phyloP scores from a whole-genome alignment of 2,888 invertebrate species.

The Mesochorus sp. region DNA sequence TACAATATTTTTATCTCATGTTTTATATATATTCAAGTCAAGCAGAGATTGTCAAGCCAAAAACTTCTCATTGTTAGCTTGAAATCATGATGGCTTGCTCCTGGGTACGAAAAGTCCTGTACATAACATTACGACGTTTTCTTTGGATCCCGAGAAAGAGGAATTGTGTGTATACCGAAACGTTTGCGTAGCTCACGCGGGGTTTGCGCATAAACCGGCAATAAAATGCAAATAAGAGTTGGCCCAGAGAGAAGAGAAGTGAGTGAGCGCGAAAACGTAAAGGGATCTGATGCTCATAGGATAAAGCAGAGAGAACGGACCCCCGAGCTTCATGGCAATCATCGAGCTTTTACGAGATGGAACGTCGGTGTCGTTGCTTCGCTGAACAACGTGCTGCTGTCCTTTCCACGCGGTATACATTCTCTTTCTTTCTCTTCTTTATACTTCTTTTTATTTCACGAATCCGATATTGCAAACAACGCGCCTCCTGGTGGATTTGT shows the following conservation, averaged over 20 bases:
- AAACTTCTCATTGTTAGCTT: no score
- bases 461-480: constrained; percentile 22
- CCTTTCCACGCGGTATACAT: constrained; percentile 25
- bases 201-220: constrained; percentile 66
- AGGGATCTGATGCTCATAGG: constrained; percentile 18
- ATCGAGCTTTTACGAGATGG: constrained; percentile 66
- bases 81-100: neutral
- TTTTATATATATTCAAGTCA: no score
- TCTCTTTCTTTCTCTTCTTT: constrained; percentile 10
- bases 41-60: neutral
- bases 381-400: no score
- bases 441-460: constrained; percentile 27
- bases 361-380: constrained; percentile 52
- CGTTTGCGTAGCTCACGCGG: constrained; percentile 53
- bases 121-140: neutral
- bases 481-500: neutral
- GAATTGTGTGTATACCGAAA: constrained; percentile 53
- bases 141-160: constrained; percentile 25
- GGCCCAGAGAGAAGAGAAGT: constrained; percentile 3
- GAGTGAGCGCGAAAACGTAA: constrained; percentile 4
- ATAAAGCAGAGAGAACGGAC: constrained; percentile 37
- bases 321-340: constrained; percentile 61
- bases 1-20: no score
- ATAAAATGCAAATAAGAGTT: constrained; percentile 68
- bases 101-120: constrained; percentile 9